Evolutionary conservation across 2,797 vertebrate species (phyloP).

Genomic region (Cirrhinus mrigala): DNA sequence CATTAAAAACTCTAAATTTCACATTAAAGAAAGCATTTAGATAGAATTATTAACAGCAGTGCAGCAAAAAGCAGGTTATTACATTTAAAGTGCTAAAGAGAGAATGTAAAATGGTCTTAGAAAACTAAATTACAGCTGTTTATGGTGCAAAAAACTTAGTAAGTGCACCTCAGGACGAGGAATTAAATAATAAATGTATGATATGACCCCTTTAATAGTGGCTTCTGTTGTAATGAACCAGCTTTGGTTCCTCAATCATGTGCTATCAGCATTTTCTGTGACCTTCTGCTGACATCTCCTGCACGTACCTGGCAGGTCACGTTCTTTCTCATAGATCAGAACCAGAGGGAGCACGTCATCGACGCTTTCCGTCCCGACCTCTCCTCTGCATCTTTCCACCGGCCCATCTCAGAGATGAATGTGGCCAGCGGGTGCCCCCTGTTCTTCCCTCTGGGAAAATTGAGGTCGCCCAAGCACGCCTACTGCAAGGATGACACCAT

Average conservation of each 20-base stretch:
- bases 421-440: slow-evolving; percentile 85
- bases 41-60: background rate
- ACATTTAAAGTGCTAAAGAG: background rate
- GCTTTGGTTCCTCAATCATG: slow-evolving; percentile 7
- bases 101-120: background rate
- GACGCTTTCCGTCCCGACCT: slow-evolving; percentile 84
- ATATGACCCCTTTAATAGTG: slow-evolving; percentile 24
- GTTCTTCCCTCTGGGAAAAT: slow-evolving; percentile 80
- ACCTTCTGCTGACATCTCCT: slow-evolving; percentile 7
- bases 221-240: background rate
- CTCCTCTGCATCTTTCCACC: slow-evolving; percentile 81
- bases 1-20: background rate
- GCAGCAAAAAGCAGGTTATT: background rate
- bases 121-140: slow-evolving; percentile 5
- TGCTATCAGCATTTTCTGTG: slow-evolving; percentile 11
- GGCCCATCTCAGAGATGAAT: slow-evolving; percentile 82
- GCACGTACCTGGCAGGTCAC: slow-evolving; percentile 78
- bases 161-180: background rate
- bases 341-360: slow-evolving; percentile 81
- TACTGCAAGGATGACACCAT: slow-evolving; percentile 84
- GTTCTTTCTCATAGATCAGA: slow-evolving; percentile 86
- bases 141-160: background rate
- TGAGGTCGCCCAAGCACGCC: slow-evolving; percentile 76
- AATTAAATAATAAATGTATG: background rate
- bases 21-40: background rate